Evolutionary conservation across 2,113 vertebrate species (phyloP), one percentile per base, ranked within the genome.

Genomic region (Orthonyx spaldingii): DNA sequence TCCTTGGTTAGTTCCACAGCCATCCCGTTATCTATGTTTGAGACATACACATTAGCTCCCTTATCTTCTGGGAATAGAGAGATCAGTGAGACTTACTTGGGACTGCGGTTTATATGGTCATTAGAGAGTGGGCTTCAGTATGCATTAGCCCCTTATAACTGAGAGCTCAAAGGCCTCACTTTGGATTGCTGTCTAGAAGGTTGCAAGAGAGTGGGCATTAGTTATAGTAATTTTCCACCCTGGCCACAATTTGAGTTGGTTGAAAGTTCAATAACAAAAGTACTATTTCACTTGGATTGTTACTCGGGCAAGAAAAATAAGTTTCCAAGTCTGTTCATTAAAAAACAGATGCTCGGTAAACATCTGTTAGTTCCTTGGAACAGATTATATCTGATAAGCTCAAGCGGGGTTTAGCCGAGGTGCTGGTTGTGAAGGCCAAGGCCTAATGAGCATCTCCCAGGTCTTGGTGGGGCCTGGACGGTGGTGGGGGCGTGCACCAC

Each of bases 401-500:
- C 33, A 74, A 44, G 60, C 52, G 33, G 13, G 33, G 37, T 23
- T 81, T 81, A 44, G 68, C n/a, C 22, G 16, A 37, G 44, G 33
- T 80, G 50, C 32, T 50, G 26, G 32, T 72, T 41, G 44, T 65
- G 33, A 37, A 80, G 35, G 17, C 22, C 15, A 49, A 50, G 42
- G 15, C 32, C 44, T 50, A 37, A 33, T 7, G 32, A 50, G 42
- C 37, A 28, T 79, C 71, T 63, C 17, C 16, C 35, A 42, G 32
- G 12, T 65, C 14, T 49, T 16, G 32, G 26, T 56, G 76, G 12
- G 14, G 42, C 24, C 17, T 41, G 42, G 26, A 24, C 0, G 0
- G 11, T 52, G 39, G 53, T 1, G 1, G 23, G 32, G 24, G 19
- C 22, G 11, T 50, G 50, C 0, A 1, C 26, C 42, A 42, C 21